Conservation (phyloP, 1,140 invertebrate genomes). For the Ostrea denselamellosa region DNA sequence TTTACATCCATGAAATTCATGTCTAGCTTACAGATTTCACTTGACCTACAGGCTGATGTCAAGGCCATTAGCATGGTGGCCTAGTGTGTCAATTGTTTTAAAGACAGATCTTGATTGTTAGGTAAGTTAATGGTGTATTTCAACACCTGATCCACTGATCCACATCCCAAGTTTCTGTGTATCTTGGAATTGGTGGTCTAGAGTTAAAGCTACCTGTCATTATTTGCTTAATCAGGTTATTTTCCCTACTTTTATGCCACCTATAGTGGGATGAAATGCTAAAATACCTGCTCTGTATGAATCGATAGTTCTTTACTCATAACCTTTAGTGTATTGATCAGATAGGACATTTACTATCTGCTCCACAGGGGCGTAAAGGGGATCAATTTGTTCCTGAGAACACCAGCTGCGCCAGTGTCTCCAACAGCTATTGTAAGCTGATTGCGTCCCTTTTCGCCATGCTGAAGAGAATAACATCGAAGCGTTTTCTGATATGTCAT, state of each 20-base stretch:
- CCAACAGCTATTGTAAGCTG: background rate
- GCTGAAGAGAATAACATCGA: background rate
- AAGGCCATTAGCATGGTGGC: background rate
- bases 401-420: conserved; percentile 55
- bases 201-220: conserved; percentile 46
- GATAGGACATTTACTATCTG: conserved; percentile 48
- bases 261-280: conserved; percentile 34
- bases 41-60: background rate
- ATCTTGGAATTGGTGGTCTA: conserved; percentile 42
- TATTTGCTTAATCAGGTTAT: conserved; percentile 35
- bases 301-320: conserved; percentile 39
- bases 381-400: conserved; percentile 48
- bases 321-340: background rate
- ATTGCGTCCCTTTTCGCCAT: background rate
- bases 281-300: conserved; percentile 50
- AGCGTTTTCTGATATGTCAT: conserved; percentile 2
- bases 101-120: background rate
- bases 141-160: background rate
- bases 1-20: background rate
- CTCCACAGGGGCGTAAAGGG: conserved; percentile 41
- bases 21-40: background rate
- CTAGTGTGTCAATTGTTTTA: background rate
- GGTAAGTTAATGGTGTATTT: background rate
- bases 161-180: background rate
- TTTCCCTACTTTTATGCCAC: conserved; percentile 43